Percentiles rank a stretch among this genome's conserved stretches.
phyloP scores from a whole-genome alignment of 2,888 invertebrate genomes.

The Eilema caniola region DNA sequence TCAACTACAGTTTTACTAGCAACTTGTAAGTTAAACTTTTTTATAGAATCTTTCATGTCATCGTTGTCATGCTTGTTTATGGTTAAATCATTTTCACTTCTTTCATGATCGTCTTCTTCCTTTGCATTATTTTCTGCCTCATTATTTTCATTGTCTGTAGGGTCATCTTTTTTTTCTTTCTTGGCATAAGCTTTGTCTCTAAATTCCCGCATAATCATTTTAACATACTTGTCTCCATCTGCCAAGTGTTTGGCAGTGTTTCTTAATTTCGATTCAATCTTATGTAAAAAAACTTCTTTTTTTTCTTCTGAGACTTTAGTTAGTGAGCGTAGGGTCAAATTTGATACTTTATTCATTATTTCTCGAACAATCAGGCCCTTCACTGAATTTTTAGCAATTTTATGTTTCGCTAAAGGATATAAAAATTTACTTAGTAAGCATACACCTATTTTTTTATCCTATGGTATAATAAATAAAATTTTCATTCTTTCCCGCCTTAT shows the following conservation, averaged over 20 bases:
- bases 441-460: too few species aligned
- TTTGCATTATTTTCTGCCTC: conserved; percentile 1
- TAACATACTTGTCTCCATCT: conserved; percentile 61
- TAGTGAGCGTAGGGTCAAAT: conserved; percentile 52
- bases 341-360: conserved; percentile 60
- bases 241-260: conserved; percentile 55
- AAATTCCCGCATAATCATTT: conserved; percentile 69
- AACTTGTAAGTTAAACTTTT: background rate
- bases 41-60: conserved; percentile 11
- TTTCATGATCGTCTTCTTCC: background rate
- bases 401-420: conserved; percentile 9
- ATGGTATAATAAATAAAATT: background rate
- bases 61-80: background rate
- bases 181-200: conserved; percentile 48
- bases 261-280: conserved; percentile 58
- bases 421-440: background rate
- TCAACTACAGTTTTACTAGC: background rate
- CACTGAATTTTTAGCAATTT: background rate
- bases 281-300: conserved; percentile 46
- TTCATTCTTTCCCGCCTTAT: too few species aligned
- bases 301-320: conserved; percentile 42
- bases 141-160: conserved; percentile 10
- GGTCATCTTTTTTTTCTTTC: conserved; percentile 10
- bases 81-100: background rate
- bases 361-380: conserved; percentile 50